Percentiles rank a stretch among this genome's conserved stretches.
phyloP scores from a whole-genome alignment of 2,888 invertebrate species.

The Lepidocyrtinus sp. region DNA sequence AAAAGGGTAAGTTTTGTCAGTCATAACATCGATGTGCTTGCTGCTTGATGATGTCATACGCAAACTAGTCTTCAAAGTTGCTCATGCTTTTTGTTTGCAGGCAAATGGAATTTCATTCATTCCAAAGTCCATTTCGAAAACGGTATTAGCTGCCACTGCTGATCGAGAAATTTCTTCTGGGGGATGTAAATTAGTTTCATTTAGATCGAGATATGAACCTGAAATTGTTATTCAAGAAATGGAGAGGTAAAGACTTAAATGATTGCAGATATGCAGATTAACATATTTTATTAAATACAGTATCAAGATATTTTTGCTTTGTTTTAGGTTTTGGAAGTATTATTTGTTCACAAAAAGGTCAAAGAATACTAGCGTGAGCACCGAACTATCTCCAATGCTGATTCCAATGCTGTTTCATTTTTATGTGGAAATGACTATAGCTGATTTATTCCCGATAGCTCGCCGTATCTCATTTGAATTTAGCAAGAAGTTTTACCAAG shows the following conservation, averaged over 20 bases:
- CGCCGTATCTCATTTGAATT: conserved; percentile 59
- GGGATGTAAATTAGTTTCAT: conserved; percentile 46
- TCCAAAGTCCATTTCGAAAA: conserved; percentile 50
- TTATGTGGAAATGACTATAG: conserved; percentile 53
- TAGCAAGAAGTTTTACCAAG: conserved; percentile 62
- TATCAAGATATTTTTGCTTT: not conserved
- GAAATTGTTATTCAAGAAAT: conserved; percentile 58
- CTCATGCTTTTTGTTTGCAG: no score
- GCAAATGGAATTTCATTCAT: no score
- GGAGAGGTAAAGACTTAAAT: conserved; percentile 54
- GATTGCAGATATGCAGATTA: not conserved
- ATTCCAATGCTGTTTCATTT: conserved; percentile 66
- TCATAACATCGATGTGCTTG: no score
- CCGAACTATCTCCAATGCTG: conserved; percentile 63
- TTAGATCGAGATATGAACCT: conserved; percentile 61
- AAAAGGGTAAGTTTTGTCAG: conserved; percentile 60
- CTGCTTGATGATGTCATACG: no score
- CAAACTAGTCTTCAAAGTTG: no score
- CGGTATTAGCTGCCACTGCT: conserved; percentile 30
- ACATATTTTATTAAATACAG: not conserved
- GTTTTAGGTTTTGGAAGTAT: conserved; percentile 66
- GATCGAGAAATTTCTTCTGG: conserved; percentile 24
- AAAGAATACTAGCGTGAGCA: conserved; percentile 40
- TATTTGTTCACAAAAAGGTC: conserved; percentile 54
- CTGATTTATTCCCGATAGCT: conserved; percentile 42